These are phyloP conservation scores for Rugalucina vietnamica DNA, from an alignment of 2,888 invertebrate species.

Conservation along the genomic window DNA sequence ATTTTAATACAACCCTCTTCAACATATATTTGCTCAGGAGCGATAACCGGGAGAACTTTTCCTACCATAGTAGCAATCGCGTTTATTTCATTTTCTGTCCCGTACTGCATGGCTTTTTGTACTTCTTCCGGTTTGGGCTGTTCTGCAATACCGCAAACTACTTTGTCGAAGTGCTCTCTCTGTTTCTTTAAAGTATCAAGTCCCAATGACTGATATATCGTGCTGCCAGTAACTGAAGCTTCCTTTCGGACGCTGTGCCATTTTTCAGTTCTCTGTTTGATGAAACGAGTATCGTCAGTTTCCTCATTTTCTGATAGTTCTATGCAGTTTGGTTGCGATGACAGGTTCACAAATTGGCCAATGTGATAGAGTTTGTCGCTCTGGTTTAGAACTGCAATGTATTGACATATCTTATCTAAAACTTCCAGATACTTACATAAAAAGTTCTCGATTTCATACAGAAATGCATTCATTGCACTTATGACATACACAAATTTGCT, in stretches of 20 bases:
- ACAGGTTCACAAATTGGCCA: too few relatives aligned
- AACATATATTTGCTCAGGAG: not conserved
- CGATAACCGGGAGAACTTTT: constrained; percentile 18
- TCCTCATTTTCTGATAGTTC: too few relatives aligned
- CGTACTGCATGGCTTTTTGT: constrained; percentile 19
- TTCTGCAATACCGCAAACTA: not conserved
- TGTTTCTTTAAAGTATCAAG: constrained; percentile 36
- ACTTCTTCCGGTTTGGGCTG: not conserved
- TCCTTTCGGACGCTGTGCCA: constrained; percentile 5
- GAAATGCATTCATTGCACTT: constrained; percentile 37
- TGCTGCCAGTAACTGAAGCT: constrained; percentile 40
- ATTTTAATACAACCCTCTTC: not conserved
- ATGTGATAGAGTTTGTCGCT: too few relatives aligned
- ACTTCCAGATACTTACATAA: not conserved
- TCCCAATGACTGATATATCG: constrained; percentile 34
- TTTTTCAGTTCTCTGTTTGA: constrained; percentile 2
- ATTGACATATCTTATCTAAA: not conserved
- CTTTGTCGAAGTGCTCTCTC: not conserved
- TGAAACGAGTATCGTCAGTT: too few relatives aligned
- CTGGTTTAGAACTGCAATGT: not conserved
- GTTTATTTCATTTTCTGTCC: constrained; percentile 16
- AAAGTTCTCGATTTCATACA: constrained; percentile 36
- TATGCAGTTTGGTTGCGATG: too few relatives aligned
- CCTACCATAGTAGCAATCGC: constrained; percentile 25
- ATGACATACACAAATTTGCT: constrained; percentile 37